These are phyloP conservation scores for Xenus cinereus DNA, from an alignment of 2,113 vertebrate genomes.

Conservation along the genomic window DNA sequence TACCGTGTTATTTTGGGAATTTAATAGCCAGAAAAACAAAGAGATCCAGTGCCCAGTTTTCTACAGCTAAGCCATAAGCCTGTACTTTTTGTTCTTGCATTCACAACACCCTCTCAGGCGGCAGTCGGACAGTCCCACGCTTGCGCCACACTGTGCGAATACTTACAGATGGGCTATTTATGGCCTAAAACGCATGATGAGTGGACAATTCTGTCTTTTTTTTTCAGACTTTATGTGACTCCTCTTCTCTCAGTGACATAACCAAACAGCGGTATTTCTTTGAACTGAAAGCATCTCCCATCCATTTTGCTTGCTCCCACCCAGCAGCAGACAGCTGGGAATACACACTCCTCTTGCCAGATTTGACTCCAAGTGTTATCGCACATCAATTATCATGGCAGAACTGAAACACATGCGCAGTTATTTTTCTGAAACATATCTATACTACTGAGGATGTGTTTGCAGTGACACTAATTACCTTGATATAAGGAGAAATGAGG, in stretches of 20 bases:
- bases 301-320: not conserved
- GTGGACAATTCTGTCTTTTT: not conserved
- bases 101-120: not conserved
- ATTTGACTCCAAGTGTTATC: not conserved
- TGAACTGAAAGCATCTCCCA: not conserved
- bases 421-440: not conserved
- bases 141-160: fast-evolving
- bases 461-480: slow-evolving; percentile 15
- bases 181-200: not conserved
- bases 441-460: not conserved
- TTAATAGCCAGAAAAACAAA: not conserved
- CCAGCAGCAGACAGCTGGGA: not conserved
- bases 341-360: not conserved
- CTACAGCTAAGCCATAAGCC: not conserved
- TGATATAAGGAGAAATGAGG: not conserved
- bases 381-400: not conserved
- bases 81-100: not conserved
- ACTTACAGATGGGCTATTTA: not conserved
- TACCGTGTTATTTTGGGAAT: not conserved
- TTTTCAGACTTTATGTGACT: not conserved
- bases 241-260: not conserved
- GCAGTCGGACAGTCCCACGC: not conserved
- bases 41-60: not conserved
- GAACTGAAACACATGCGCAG: not conserved
- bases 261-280: not conserved